Percentiles rank a stretch among this genome's conserved stretches.
phyloP scores from a whole-genome alignment of 2,113 vertebrate species.

The Mugil cephalus region DNA sequence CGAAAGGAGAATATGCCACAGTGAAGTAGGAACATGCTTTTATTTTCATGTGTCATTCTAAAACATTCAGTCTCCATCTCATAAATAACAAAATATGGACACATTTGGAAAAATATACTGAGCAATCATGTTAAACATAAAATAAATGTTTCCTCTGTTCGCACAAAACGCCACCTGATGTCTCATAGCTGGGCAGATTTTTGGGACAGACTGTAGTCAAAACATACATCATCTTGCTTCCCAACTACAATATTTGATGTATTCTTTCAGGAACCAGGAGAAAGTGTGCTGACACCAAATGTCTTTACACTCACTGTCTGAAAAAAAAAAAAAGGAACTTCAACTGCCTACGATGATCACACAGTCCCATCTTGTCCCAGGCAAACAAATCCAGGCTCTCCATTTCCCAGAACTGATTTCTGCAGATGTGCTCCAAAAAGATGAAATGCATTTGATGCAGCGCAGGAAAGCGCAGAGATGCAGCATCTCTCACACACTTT shows the following conservation, averaged over 20 bases:
- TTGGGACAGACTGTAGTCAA: slow-evolving; percentile 61
- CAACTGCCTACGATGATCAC: slow-evolving; percentile 69
- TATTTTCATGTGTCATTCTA: slow-evolving; percentile 59
- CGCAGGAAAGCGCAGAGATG: slow-evolving; percentile 54
- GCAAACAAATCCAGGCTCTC: slow-evolving; percentile 72
- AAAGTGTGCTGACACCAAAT: slow-evolving; percentile 65
- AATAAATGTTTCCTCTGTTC: slow-evolving; percentile 55
- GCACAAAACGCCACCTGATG: slow-evolving; percentile 59
- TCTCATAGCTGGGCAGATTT: slow-evolving; percentile 55
- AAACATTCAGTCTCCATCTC: slow-evolving; percentile 26
- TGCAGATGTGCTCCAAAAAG: slow-evolving; percentile 71
- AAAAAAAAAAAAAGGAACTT: slow-evolving; percentile 54
- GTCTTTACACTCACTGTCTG: slow-evolving; percentile 65
- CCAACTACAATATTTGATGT: slow-evolving; percentile 58
- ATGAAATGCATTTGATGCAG: slow-evolving; percentile 72
- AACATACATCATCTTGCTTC: slow-evolving; percentile 59
- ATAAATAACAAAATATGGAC: slow-evolving; percentile 57
- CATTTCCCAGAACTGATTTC: slow-evolving; percentile 72
- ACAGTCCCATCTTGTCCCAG: slow-evolving; percentile 73
- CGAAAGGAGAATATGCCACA: neutral
- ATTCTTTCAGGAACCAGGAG: slow-evolving; percentile 64
- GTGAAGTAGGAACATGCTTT: slow-evolving; percentile 26
- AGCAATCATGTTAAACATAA: slow-evolving; percentile 29
- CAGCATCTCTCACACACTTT: slow-evolving; percentile 36
- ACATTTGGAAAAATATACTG: slow-evolving; percentile 44